Percentiles rank a stretch among this genome's conserved stretches.
These are phyloP conservation scores for Dendrolimus houi DNA, from an alignment of 2,888 invertebrate genomes.

Conservation along the genomic window DNA sequence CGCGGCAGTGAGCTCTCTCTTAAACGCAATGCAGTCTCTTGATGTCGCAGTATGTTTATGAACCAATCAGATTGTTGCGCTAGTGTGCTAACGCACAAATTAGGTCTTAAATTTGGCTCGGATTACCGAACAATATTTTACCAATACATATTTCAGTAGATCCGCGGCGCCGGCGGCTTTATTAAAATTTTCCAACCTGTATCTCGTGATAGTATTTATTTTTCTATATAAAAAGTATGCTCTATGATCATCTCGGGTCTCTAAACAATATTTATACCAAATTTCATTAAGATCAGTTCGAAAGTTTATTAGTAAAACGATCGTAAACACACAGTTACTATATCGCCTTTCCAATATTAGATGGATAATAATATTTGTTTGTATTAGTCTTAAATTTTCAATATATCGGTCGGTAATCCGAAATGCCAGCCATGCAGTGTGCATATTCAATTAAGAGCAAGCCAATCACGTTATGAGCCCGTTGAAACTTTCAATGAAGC, in stretches of 20 bases:
- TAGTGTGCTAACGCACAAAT: slow-evolving; percentile 72
- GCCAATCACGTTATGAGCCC: slow-evolving; percentile 47
- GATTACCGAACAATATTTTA: slow-evolving; percentile 58
- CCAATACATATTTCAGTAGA: neutral
- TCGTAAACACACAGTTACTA: no score
- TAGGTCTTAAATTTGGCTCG: slow-evolving; percentile 47
- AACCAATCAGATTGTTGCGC: slow-evolving; percentile 69
- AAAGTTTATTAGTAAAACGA: no score
- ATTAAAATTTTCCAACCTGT: neutral
- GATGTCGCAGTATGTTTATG: slow-evolving; percentile 73
- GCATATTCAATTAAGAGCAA: slow-evolving; percentile 47
- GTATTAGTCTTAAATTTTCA: slow-evolving; percentile 1
- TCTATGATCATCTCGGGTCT: no score
- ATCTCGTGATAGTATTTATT: no score
- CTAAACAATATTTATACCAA: no score
- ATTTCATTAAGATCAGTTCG: no score
- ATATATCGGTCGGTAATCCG: slow-evolving; percentile 56
- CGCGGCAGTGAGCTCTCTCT: slow-evolving; percentile 85
- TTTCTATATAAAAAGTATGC: no score
- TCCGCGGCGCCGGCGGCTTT: neutral
- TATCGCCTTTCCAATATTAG: no score
- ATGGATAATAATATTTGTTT: neutral
- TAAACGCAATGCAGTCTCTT: slow-evolving; percentile 82
- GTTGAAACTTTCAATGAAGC: slow-evolving; percentile 41
- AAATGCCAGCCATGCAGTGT: slow-evolving; percentile 44